These are phyloP conservation scores for Ostrea denselamellosa DNA, from an alignment of 1,140 invertebrate genomes.

Conservation along the genomic window DNA sequence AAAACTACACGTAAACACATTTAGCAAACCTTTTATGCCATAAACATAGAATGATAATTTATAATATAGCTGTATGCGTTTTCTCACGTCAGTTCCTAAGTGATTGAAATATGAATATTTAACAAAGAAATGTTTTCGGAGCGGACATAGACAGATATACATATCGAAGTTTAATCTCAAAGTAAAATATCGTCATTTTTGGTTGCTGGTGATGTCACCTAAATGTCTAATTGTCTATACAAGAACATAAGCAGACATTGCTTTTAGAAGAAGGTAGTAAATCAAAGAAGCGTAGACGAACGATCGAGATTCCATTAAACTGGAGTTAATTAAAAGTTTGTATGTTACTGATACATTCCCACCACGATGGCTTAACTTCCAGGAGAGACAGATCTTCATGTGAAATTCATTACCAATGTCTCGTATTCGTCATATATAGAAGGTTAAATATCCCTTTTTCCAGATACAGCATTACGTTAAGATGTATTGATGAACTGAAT, in stretches of 20 bases:
- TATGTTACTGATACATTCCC: not conserved
- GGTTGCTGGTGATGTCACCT: not conserved
- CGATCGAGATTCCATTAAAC: too few species aligned
- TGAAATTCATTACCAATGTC: too few species aligned
- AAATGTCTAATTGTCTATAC: not conserved
- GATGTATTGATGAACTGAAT: too few species aligned
- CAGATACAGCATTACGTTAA: too few species aligned
- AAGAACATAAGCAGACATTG: not conserved
- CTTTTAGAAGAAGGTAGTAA: too few species aligned
- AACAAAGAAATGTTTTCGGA: not conserved
- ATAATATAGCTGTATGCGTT: not conserved
- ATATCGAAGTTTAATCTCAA: not conserved
- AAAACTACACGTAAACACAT: not conserved
- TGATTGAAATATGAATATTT: not conserved
- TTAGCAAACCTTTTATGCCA: conserved; percentile 1
- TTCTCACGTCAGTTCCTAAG: not conserved
- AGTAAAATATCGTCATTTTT: not conserved
- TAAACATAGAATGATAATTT: not conserved
- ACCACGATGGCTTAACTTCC: not conserved
- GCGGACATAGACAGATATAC: not conserved
- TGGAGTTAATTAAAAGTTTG: too few species aligned
- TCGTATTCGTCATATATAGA: too few species aligned
- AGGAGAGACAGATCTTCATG: not conserved
- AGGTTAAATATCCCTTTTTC: too few species aligned
- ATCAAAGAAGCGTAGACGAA: too few species aligned